phyloP scores from a whole-genome alignment of 2,797 vertebrate species.

The Euthynnus affinis region DNA sequence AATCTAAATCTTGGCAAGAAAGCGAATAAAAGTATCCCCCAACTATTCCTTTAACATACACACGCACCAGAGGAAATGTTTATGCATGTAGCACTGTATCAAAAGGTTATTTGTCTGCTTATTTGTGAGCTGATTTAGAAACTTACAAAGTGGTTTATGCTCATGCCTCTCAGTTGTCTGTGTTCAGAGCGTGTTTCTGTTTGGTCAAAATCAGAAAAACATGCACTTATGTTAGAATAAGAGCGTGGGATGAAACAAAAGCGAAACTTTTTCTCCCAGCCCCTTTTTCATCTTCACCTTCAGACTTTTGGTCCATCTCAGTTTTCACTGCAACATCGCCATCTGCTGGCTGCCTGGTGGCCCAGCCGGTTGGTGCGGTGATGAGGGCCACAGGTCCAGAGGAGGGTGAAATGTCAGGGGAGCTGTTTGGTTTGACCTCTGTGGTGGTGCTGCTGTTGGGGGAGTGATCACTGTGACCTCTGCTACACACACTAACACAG shows the following conservation, averaged over 20 bases:
- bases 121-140: neutral
- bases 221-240: neutral
- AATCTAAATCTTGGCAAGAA: neutral
- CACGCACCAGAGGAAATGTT: too few species aligned
- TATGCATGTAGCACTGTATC: neutral
- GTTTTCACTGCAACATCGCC: slow-evolving; percentile 57
- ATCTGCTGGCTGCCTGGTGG: slow-evolving; percentile 63
- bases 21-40: neutral
- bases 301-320: slow-evolving; percentile 51
- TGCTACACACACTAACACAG: slow-evolving; percentile 38
- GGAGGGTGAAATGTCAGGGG: slow-evolving; percentile 63
- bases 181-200: slow-evolving; percentile 71
- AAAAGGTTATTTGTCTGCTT: too few species aligned
- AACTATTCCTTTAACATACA: neutral
- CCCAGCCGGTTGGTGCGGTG: slow-evolving; percentile 25
- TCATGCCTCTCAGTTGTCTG: slow-evolving; percentile 65
- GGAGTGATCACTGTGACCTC: slow-evolving; percentile 65
- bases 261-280: neutral
- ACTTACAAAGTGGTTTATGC: slow-evolving; percentile 77
- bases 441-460: slow-evolving; percentile 33
- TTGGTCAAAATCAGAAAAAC: slow-evolving; percentile 10
- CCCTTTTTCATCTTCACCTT: slow-evolving; percentile 59
- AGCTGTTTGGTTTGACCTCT: slow-evolving; percentile 69
- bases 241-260: neutral
- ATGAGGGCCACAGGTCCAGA: slow-evolving; percentile 55